Conservation (phyloP, 2,113 vertebrate species). For the Piaya cayana region DNA sequence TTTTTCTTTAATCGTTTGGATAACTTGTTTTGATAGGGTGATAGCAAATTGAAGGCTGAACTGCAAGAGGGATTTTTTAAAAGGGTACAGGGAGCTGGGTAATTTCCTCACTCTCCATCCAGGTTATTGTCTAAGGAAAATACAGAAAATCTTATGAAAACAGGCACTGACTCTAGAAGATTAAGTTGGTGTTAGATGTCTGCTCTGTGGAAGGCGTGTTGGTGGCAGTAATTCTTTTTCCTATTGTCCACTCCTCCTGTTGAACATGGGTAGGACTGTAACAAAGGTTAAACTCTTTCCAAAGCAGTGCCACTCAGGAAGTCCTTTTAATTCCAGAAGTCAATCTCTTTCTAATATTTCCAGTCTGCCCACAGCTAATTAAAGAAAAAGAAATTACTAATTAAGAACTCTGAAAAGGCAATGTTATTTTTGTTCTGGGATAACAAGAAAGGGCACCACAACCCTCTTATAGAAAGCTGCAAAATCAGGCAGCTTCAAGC, state of each 20-base stretch:
- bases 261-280: neutral
- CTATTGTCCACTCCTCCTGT: neutral
- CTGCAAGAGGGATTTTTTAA: neutral
- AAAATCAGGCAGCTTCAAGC: neutral
- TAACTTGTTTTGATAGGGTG: neutral
- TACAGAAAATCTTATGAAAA: neutral
- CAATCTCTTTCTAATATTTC: neutral
- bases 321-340: neutral
- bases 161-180: neutral
- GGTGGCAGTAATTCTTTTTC: neutral
- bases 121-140: neutral
- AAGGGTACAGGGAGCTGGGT: neutral
- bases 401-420: neutral
- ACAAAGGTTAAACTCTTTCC: neutral
- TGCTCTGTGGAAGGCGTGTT: rapidly evolving
- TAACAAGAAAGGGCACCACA: neutral
- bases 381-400: neutral
- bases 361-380: neutral
- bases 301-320: neutral
- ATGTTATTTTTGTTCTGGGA: neutral
- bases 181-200: neutral
- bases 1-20: neutral
- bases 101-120: neutral
- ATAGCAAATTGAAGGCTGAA: neutral
- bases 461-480: neutral